Evolutionary conservation across 2,888 invertebrate species (phyloP), one percentile per base, ranked within the genome.

Genomic region (Dioctria linearis): DNA sequence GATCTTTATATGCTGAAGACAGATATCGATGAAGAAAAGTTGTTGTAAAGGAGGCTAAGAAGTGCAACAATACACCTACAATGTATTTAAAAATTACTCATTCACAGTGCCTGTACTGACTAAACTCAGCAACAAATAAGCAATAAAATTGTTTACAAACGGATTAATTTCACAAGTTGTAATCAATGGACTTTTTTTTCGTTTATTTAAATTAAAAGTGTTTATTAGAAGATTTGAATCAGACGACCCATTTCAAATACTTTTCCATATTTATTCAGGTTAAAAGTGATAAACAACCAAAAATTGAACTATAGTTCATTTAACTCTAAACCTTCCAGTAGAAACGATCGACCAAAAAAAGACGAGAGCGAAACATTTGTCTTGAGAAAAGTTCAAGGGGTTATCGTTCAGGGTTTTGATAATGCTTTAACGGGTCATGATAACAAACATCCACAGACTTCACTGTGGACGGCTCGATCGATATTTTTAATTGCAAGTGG

Each of bases 371-470:
- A 37, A 37, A 37, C 46, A n/a, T 75, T 75, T 61, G 76, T 76
- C 46, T 63, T 76, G 63, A 63, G 37, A 43, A 57, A 46, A 80
- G 82, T 75, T 80, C 81, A 80, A 76, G 79, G 80, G 73, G 83
- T 83, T 83, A 83, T 83, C 83, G 83, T 83, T 84, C 83, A 85
- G 83, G 83, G 83, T 83, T 83, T 81, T 82, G 85, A 85, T 86
- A 86, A 86, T 84, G 85, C 73, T 84, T 84, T 82, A 84, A 85
- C 84, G 85, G 84, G 82, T 85, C 85, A 85, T 84, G 84, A 84
- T 85, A 85, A 85, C 85, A 85, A 84, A 84, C 82, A 82, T 79
- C 75, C 46, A 80, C 78, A 80, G 76, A 49, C 59, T 73, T 11
- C 11, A 13, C 59, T 43, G 73, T 57, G 37, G 13, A 54, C 61